These are phyloP conservation scores for Phocoena phocoena DNA, from an alignment of 2,113 vertebrate species.

Conservation along the genomic window DNA sequence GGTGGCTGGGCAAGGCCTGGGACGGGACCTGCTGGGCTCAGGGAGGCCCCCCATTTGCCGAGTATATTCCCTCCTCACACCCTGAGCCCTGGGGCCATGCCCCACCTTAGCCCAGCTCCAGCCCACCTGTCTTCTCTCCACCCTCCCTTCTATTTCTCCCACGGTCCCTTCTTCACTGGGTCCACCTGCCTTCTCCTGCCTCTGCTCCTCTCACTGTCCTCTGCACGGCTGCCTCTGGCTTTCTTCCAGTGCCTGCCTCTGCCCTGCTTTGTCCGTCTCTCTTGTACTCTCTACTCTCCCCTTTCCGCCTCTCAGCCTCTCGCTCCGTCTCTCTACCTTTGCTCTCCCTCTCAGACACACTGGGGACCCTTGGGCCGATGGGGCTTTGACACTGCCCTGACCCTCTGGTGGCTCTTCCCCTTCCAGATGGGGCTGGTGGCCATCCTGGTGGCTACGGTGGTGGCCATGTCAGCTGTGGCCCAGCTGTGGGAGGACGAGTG, in stretches of 20 bases:
- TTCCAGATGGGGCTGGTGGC: constrained; percentile 91
- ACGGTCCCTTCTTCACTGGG: background rate
- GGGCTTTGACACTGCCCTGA: background rate
- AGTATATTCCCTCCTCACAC: background rate
- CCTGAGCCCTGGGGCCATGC: background rate
- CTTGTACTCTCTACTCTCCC: background rate
- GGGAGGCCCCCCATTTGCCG: background rate
- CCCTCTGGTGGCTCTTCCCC: background rate
- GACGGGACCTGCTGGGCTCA: background rate
- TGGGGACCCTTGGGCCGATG: background rate
- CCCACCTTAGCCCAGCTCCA: background rate
- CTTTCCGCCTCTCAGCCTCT: background rate
- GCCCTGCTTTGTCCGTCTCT: background rate
- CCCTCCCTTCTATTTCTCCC: background rate
- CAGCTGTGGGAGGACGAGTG: constrained; percentile 95
- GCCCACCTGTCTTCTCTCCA: background rate
- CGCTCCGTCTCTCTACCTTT: background rate
- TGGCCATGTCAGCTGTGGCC: constrained; percentile 92
- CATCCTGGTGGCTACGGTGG: constrained; percentile 88
- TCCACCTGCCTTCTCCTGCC: fast-evolving
- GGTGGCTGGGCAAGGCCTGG: background rate
- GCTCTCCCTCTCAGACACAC: background rate
- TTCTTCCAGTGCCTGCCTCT: background rate
- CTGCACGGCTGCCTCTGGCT: background rate
- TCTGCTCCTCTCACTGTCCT: background rate